Evolutionary conservation across 2,797 vertebrate species (phyloP).

Genomic region (Myripristis murdjan): DNA sequence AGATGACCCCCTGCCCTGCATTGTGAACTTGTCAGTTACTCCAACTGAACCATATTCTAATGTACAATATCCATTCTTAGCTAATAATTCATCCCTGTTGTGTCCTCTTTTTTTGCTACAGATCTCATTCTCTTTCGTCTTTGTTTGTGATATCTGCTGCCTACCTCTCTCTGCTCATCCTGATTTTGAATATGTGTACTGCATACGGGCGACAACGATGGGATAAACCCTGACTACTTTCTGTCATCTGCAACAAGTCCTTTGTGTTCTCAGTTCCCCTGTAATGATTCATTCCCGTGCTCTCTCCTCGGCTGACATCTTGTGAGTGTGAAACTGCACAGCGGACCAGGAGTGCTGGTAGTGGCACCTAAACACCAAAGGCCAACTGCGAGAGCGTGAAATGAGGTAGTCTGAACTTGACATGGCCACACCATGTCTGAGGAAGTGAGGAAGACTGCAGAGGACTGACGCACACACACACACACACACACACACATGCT

Average conservation of each 20-base stretch:
- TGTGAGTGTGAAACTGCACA: not conserved
- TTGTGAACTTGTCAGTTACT: conserved; percentile 80
- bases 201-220: not conserved
- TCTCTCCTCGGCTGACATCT: conserved; percentile 25
- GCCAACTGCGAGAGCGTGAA: conserved; percentile 65
- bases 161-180: not conserved
- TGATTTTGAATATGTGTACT: too few relatives aligned
- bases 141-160: conserved; percentile 1
- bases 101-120: conserved; percentile 15
- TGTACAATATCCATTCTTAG: conserved; percentile 48
- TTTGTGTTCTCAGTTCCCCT: conserved; percentile 6
- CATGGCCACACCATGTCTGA: not conserved
- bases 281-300: conserved; percentile 23
- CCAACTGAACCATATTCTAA: conserved; percentile 62
- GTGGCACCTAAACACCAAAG: conserved; percentile 48
- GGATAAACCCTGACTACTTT: not conserved
- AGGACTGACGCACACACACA: conserved; percentile 9
- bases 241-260: conserved; percentile 1
- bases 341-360: conserved; percentile 6
- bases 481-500: not conserved
- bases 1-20: conserved; percentile 71
- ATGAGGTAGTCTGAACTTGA: conserved; percentile 42
- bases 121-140: conserved; percentile 16
- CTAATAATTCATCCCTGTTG: conserved; percentile 35
- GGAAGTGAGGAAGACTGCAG: too few relatives aligned